Percentiles rank a stretch among this genome's conserved stretches.
Conservation (phyloP, 2,113 vertebrate genomes). For the Clarias macrocephalus region DNA sequence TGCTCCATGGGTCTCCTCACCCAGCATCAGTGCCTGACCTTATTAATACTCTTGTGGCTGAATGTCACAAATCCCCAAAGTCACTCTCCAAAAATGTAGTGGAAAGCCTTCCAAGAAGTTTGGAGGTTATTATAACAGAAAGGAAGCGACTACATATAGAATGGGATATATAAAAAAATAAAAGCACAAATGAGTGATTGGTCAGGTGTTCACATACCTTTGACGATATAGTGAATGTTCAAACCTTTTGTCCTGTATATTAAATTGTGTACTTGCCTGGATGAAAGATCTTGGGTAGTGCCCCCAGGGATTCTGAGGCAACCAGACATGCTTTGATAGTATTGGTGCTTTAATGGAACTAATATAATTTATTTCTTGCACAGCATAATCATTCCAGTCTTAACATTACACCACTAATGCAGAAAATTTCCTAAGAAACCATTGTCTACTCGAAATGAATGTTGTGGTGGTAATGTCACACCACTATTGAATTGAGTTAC, state of each 20-base stretch:
- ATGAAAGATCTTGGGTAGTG: not conserved
- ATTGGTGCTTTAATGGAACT: not conserved
- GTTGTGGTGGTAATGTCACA: not conserved
- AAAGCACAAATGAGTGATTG: not conserved
- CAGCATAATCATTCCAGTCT: not conserved
- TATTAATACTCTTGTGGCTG: not conserved
- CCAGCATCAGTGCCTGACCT: not conserved
- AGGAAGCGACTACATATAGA: not conserved
- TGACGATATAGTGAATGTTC: not conserved
- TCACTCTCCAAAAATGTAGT: not conserved
- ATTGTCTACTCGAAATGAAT: constrained; percentile 16
- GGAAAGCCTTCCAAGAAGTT: not conserved
- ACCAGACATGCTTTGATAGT: constrained; percentile 2
- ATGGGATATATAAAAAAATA: not conserved
- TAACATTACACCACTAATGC: not conserved
- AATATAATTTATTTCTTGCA: constrained; percentile 9
- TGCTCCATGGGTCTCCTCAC: not conserved
- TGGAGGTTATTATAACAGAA: not conserved
- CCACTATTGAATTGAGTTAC: constrained; percentile 4
- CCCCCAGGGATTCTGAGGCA: not conserved
- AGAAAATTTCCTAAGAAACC: constrained; percentile 15
- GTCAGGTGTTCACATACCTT: not conserved
- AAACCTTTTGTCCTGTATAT: not conserved
- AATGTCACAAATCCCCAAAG: not conserved
- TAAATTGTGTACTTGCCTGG: not conserved